phyloP scores from a whole-genome alignment of 2,888 invertebrate genomes.

The Thecophora atra region DNA sequence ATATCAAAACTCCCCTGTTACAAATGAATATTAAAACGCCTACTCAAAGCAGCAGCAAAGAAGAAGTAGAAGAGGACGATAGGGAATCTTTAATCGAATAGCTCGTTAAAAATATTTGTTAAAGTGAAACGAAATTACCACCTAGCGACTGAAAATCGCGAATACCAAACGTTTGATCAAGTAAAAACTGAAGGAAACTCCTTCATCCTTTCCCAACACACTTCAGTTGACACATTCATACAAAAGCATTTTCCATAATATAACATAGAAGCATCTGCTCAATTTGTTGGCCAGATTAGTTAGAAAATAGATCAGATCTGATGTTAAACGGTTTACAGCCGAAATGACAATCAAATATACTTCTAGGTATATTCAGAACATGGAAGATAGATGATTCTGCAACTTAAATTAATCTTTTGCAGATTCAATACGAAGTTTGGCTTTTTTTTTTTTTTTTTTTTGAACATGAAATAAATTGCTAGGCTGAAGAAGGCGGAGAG shows the following conservation, averaged over 20 bases:
- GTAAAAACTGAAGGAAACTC: not conserved
- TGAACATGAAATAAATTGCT: too few species aligned
- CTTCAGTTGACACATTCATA: not conserved
- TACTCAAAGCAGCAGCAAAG: not conserved
- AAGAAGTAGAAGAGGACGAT: not conserved
- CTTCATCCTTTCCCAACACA: not conserved
- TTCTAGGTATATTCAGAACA: not conserved
- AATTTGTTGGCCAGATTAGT: too few species aligned
- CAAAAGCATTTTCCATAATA: too few species aligned
- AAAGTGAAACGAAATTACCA: too few species aligned
- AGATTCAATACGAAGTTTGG: too few species aligned
- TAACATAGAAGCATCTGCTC: too few species aligned
- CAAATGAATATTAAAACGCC: slow-evolving; percentile 47
- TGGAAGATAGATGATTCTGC: not conserved
- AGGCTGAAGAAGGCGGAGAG: too few species aligned
- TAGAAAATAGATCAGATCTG: too few species aligned
- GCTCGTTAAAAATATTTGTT: not conserved
- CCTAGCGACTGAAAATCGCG: not conserved
- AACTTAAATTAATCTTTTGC: not conserved
- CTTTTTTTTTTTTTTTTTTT: too few species aligned
- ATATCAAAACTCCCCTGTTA: slow-evolving; percentile 60
- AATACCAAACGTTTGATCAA: not conserved
- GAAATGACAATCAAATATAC: slow-evolving; percentile 16
- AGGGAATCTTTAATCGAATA: slow-evolving; percentile 22
- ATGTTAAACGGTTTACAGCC: not conserved